phyloP scores from a whole-genome alignment of 2,113 vertebrate genomes.

The Pseudois nayaur region DNA sequence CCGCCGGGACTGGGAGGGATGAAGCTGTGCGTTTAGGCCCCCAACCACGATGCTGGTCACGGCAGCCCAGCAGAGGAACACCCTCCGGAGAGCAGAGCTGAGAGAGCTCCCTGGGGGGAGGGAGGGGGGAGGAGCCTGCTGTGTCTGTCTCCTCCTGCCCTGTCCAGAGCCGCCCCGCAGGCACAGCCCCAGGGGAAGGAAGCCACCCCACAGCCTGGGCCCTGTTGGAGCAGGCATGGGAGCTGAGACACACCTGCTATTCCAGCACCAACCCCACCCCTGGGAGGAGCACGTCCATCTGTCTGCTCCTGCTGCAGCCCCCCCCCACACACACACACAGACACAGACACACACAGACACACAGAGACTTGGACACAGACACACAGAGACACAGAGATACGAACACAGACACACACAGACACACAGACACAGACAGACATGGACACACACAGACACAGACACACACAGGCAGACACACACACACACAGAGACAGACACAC shows the following conservation, averaged over 20 bases:
- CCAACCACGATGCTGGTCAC: rapidly evolving
- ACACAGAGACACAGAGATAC: neutral
- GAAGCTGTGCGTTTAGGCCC: rapidly evolving
- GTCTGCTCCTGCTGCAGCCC: neutral
- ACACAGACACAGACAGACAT: too few species aligned
- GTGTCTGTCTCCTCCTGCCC: neutral
- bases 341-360: rapidly evolving
- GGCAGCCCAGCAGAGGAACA: too few species aligned
- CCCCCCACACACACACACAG: neutral
- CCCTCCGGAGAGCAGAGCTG: neutral
- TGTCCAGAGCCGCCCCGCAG: neutral
- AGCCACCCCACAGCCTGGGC: neutral
- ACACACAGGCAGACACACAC: rapidly evolving
- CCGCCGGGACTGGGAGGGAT: rapidly evolving
- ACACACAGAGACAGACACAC: neutral
- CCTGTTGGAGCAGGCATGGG: too few species aligned
- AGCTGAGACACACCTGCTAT: neutral
- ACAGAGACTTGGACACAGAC: neutral
- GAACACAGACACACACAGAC: rapidly evolving
- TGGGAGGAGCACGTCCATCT: neutral
- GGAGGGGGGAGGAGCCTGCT: neutral
- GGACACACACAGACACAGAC: too few species aligned
- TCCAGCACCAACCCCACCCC: neutral
- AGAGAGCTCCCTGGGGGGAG: neutral
- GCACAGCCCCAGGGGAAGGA: neutral